A percentile compares a stretch with the other conserved stretches of the same genome.
These are phyloP conservation scores for Nannoperca australis DNA, from an alignment of 2,797 vertebrate genomes.

Conservation along the genomic window DNA sequence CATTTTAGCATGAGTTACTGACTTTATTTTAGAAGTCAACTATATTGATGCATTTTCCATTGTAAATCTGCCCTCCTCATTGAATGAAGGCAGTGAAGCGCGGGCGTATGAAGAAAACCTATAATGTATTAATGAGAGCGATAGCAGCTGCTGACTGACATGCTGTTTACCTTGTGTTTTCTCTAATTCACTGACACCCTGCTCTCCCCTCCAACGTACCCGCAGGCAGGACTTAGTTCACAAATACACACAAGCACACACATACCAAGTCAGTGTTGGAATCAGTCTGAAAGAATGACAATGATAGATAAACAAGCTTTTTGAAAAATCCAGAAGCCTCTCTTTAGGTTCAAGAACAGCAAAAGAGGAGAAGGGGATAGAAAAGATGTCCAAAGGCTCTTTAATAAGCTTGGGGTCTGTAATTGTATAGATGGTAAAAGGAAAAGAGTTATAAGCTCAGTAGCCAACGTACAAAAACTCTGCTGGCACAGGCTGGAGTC, in stretches of 20 bases:
- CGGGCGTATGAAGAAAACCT: conserved; percentile 11
- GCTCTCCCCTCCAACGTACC: conserved; percentile 37
- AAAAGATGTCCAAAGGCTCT: conserved; percentile 12
- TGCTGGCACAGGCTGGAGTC: conserved; percentile 24
- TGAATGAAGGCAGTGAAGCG: background rate
- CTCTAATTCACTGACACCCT: conserved; percentile 24
- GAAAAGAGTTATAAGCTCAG: conserved; percentile 22
- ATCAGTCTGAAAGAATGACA: conserved; percentile 36
- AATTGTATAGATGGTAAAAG: conserved; percentile 36
- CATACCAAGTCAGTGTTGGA: background rate
- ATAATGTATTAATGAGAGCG: conserved; percentile 20
- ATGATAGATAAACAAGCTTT: conserved; percentile 22
- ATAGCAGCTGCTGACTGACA: conserved; percentile 48
- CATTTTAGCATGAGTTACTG: background rate
- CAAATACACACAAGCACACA: conserved; percentile 14
- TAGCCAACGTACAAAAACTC: conserved; percentile 16
- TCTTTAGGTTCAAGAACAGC: conserved; percentile 29
- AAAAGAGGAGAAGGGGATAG: conserved; percentile 6
- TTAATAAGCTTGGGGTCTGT: conserved; percentile 3
- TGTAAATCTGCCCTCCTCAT: background rate
- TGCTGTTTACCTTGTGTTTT: conserved; percentile 43
- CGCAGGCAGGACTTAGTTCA: conserved; percentile 41
- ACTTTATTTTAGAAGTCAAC: background rate
- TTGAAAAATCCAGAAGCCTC: conserved; percentile 6
- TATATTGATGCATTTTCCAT: background rate